Conservation (phyloP, 2,113 vertebrate species). For the Grallaria varia region DNA sequence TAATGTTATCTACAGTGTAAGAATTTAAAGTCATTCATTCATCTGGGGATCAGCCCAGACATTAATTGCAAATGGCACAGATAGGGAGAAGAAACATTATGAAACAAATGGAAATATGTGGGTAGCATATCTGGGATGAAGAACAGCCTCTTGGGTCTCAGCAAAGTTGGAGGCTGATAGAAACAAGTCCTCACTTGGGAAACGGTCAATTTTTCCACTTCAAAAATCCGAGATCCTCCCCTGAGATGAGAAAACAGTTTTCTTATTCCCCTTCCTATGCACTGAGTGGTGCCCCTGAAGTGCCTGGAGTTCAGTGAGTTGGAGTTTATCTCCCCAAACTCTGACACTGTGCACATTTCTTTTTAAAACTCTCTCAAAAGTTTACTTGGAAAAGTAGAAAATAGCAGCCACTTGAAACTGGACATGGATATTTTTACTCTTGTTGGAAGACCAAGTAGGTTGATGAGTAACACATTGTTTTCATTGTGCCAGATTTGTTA, state of each 20-base stretch:
- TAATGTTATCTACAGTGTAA: not conserved
- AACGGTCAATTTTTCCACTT: not conserved
- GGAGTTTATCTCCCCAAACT: slow-evolving; percentile 1
- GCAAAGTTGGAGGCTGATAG: not conserved
- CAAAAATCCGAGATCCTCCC: not conserved
- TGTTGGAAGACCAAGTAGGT: not conserved
- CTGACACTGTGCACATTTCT: not conserved
- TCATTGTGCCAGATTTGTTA: not conserved
- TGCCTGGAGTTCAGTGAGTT: not conserved
- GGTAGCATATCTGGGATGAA: not conserved
- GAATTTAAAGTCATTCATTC: not conserved
- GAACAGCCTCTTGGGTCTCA: not conserved
- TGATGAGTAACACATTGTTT: not conserved
- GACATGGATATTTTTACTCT: not conserved
- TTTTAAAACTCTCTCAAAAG: not conserved
- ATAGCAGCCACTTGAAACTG: not conserved
- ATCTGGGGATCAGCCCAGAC: not conserved
- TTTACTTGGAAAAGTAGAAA: not conserved
- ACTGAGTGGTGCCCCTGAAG: not conserved
- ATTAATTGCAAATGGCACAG: not conserved
- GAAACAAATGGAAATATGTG: not conserved
- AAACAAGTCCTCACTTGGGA: not conserved
- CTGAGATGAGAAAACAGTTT: not conserved
- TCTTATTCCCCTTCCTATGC: not conserved
- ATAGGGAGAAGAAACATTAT: not conserved